Percentiles rank a stretch among this genome's conserved stretches.
Evolutionary conservation across 2,888 invertebrate genomes (phyloP).

Genomic region (Dryobotodes eremita): DNA sequence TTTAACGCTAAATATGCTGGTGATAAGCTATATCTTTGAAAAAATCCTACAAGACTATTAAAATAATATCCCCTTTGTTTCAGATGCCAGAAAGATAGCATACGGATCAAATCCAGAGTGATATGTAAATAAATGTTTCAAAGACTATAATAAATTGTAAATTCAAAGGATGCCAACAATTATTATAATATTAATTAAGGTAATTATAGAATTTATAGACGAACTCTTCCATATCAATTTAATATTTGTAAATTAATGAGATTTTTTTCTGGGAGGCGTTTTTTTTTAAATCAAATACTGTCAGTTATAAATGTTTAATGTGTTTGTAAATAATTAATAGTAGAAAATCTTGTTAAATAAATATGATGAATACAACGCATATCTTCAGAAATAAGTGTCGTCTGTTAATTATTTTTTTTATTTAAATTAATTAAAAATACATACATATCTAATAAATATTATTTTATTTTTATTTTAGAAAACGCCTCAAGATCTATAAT

Average conservation of each 20-base stretch:
- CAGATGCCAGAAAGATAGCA: slow-evolving; percentile 88
- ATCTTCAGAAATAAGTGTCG: slow-evolving; percentile 23
- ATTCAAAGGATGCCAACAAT: slow-evolving; percentile 82
- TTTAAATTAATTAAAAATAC: too few species aligned
- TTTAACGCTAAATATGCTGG: too few species aligned
- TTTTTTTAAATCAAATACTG: slow-evolving; percentile 15
- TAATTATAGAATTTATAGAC: slow-evolving; percentile 72
- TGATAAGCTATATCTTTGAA: too few species aligned
- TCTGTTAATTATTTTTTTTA: background rate
- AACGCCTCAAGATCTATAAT: slow-evolving; percentile 52
- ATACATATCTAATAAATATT: slow-evolving; percentile 1
- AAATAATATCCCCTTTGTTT: slow-evolving; percentile 59
- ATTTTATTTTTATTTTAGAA: slow-evolving; percentile 15
- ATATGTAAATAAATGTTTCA: slow-evolving; percentile 71
- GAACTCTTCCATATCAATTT: slow-evolving; percentile 84
- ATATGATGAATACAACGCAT: slow-evolving; percentile 28
- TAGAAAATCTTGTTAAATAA: background rate
- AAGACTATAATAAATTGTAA: slow-evolving; percentile 77
- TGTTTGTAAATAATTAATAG: slow-evolving; percentile 19
- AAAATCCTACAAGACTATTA: background rate
- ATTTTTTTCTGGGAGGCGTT: slow-evolving; percentile 51
- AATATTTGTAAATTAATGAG: slow-evolving; percentile 61
- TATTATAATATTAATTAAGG: slow-evolving; percentile 52
- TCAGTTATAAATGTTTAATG: too few species aligned
- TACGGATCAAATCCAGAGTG: slow-evolving; percentile 65